Conservation (phyloP, 2,797 vertebrate species). For the Phoeniculus purpureus region DNA sequence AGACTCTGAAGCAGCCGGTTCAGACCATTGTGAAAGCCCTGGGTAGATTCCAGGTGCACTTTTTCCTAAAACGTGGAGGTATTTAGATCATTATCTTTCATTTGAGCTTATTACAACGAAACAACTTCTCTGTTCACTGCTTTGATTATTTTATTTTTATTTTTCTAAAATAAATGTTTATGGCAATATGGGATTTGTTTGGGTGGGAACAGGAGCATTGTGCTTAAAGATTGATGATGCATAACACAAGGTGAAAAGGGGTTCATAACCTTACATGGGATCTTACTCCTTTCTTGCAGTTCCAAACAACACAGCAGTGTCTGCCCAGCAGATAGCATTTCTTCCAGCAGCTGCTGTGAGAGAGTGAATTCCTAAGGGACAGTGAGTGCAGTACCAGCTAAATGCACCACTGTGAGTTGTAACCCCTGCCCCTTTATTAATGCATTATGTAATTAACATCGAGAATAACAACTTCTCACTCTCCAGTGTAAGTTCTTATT, state of each 20-base stretch:
- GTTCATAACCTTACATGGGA: slow-evolving; percentile 37
- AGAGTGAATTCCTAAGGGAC: slow-evolving; percentile 28
- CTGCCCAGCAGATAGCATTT: slow-evolving; percentile 51
- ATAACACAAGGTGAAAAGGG: slow-evolving; percentile 35
- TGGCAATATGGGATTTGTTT: neutral
- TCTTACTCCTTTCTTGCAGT: slow-evolving; percentile 14
- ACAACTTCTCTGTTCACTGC: neutral
- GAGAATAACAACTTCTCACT: slow-evolving; percentile 22
- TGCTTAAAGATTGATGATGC: slow-evolving; percentile 51
- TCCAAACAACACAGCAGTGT: slow-evolving; percentile 33
- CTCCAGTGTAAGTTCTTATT: slow-evolving; percentile 22
- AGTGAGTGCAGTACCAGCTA: slow-evolving; percentile 1
- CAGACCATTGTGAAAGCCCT: slow-evolving; percentile 48
- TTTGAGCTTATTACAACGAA: slow-evolving; percentile 51
- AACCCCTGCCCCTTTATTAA: slow-evolving; percentile 24
- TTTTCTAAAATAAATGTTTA: neutral
- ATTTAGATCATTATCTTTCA: slow-evolving; percentile 59
- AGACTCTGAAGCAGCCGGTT: slow-evolving; percentile 50
- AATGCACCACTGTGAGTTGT: slow-evolving; percentile 40
- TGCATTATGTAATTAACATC: slow-evolving; percentile 40
- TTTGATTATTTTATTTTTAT: neutral
- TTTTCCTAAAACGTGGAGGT: slow-evolving; percentile 60
- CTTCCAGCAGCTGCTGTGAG: slow-evolving; percentile 42
- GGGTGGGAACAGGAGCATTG: neutral
- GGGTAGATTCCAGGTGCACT: slow-evolving; percentile 40